Evolutionary conservation across 2,113 vertebrate genomes (phyloP).

Genomic region (Sebastes schlegelii): DNA sequence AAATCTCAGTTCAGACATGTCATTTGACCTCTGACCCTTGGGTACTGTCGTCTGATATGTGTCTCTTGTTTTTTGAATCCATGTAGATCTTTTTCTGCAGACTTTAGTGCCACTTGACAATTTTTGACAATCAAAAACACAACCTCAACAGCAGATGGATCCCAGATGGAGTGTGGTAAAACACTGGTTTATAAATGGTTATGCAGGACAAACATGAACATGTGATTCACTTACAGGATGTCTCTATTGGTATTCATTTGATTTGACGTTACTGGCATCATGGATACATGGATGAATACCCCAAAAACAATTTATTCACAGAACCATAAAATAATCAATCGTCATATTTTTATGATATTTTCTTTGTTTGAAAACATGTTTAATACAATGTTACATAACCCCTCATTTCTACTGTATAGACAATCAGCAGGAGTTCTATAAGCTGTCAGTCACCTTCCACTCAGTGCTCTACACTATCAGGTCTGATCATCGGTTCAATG

Average conservation of each 20-base stretch:
- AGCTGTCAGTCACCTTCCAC: background rate
- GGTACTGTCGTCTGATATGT: background rate
- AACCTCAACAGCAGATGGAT: no score
- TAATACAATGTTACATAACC: background rate
- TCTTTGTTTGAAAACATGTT: no score
- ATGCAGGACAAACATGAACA: no score
- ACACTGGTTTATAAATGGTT: no score
- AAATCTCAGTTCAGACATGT: no score
- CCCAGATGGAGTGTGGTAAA: no score
- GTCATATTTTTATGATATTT: no score
- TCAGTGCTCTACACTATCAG: background rate
- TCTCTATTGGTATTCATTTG: no score
- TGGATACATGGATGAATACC: background rate
- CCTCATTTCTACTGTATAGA: background rate
- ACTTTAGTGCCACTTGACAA: background rate
- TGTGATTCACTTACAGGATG: no score
- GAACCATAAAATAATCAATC: no score
- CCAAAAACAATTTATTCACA: background rate
- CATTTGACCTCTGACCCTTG: background rate
- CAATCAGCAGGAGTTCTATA: background rate
- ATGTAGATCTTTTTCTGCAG: background rate
- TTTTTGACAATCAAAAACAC: no score
- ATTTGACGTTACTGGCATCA: no score
- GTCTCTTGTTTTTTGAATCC: background rate
- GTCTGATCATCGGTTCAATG: background rate